These are phyloP conservation scores for Trilocha varians DNA, from an alignment of 2,888 invertebrate species.

Conservation along the genomic window DNA sequence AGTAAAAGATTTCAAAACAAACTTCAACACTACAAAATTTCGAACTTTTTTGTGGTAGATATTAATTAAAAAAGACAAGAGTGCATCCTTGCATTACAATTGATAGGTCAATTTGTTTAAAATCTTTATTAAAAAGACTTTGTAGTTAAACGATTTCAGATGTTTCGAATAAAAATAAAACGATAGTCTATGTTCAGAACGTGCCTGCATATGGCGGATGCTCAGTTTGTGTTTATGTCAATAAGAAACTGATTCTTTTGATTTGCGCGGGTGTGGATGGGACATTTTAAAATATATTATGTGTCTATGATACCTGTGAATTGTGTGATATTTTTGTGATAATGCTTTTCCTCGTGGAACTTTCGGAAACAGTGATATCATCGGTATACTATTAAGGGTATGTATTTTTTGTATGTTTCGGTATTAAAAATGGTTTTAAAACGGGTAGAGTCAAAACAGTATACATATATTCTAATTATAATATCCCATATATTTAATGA, in stretches of 20 bases:
- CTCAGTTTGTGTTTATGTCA: slow-evolving; percentile 74
- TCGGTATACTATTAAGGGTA: slow-evolving; percentile 63
- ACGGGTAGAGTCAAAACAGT: slow-evolving; percentile 3
- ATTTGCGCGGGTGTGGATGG: slow-evolving; percentile 70
- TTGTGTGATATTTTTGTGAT: slow-evolving; percentile 62
- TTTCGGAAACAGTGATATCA: slow-evolving; percentile 52
- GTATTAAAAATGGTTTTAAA: slow-evolving; percentile 2
- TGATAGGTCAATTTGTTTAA: neutral
- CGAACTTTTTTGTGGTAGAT: neutral
- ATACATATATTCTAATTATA: neutral
- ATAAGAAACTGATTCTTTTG: slow-evolving; percentile 67
- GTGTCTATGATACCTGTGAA: slow-evolving; percentile 61
- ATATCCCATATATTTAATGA: neutral
- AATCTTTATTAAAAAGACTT: neutral
- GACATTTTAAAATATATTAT: slow-evolving; percentile 50
- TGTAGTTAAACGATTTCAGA: neutral
- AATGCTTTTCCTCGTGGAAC: slow-evolving; percentile 61
- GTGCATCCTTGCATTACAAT: neutral
- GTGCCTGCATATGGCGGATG: slow-evolving; percentile 71
- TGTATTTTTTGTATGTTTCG: slow-evolving; percentile 55
- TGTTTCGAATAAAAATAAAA: neutral
- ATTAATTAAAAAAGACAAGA: neutral
- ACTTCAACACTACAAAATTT: neutral
- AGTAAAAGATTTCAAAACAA: neutral
- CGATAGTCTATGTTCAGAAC: slow-evolving; percentile 43